Evolutionary conservation across 2,113 vertebrate genomes (phyloP).

Genomic region (Euleptes europaea): DNA sequence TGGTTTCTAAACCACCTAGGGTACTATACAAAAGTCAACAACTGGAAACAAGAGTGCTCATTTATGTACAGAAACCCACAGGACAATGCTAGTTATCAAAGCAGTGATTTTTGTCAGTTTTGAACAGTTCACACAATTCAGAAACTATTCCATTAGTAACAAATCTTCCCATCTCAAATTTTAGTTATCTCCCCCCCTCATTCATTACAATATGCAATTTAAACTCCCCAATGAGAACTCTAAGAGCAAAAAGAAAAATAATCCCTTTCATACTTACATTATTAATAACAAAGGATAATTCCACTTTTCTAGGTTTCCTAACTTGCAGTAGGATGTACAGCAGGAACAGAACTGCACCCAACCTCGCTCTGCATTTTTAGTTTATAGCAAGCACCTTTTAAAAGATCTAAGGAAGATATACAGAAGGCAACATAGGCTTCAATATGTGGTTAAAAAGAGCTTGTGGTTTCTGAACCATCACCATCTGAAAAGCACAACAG

Average conservation of each 20-base stretch:
- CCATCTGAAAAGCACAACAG: background rate
- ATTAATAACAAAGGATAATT: constrained; percentile 33
- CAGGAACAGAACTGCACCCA: constrained; percentile 20
- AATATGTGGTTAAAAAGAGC: background rate
- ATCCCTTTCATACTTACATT: constrained; percentile 62
- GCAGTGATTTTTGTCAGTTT: constrained; percentile 62
- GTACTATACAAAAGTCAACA: constrained; percentile 60
- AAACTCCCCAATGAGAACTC: constrained; percentile 55
- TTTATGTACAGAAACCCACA: constrained; percentile 61
- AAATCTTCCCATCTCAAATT: constrained; percentile 46
- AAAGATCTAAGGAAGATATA: constrained; percentile 21
- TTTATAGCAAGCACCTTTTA: background rate
- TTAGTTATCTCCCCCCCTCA: constrained; percentile 50
- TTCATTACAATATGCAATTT: constrained; percentile 21
- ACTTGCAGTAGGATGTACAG: constrained; percentile 2
- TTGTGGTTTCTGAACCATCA: background rate
- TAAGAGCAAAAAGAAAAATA: constrained; percentile 35
- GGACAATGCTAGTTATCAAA: constrained; percentile 58
- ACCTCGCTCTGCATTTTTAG: constrained; percentile 15
- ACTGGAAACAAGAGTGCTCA: constrained; percentile 56
- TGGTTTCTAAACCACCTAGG: constrained; percentile 45
- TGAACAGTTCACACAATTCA: constrained; percentile 56
- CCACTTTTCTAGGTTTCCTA: background rate
- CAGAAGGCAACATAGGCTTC: constrained; percentile 50
- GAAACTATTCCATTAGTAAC: constrained; percentile 52